Evolutionary conservation across 35 echinoderm and acorn worm genomes (phyloP).

Genomic region (Eucidaris tribuloides): DNA sequence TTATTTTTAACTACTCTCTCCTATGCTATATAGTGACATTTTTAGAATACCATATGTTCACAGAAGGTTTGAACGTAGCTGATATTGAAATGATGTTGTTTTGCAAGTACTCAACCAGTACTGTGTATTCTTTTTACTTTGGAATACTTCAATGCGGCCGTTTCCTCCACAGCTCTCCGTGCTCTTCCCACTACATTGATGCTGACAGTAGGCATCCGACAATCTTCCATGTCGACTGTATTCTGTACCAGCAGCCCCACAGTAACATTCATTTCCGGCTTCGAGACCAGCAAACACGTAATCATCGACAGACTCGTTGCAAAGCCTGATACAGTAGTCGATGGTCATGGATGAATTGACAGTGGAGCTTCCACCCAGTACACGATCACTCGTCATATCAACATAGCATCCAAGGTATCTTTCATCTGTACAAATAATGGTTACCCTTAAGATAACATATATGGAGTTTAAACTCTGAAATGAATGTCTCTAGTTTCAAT

Average conservation of each 20-base stretch:
- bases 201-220: background rate
- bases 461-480: too few relatives aligned
- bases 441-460: too few relatives aligned
- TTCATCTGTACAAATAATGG: background rate
- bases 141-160: background rate
- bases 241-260: background rate
- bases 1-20: too few relatives aligned
- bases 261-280: background rate
- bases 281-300: background rate
- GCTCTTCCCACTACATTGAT: background rate
- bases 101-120: too few relatives aligned
- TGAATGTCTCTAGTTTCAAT: too few relatives aligned
- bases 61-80: too few relatives aligned
- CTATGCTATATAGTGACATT: too few relatives aligned
- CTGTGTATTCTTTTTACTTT: too few relatives aligned
- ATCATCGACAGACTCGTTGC: background rate
- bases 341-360: background rate
- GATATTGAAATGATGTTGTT: too few relatives aligned
- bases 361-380: background rate
- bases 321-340: background rate
- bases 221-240: background rate
- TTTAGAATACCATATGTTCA: too few relatives aligned
- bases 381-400: background rate
- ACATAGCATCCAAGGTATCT: background rate
- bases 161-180: background rate